Evolutionary conservation across 2,888 invertebrate species (phyloP).

Genomic region (Arenicola marina): DNA sequence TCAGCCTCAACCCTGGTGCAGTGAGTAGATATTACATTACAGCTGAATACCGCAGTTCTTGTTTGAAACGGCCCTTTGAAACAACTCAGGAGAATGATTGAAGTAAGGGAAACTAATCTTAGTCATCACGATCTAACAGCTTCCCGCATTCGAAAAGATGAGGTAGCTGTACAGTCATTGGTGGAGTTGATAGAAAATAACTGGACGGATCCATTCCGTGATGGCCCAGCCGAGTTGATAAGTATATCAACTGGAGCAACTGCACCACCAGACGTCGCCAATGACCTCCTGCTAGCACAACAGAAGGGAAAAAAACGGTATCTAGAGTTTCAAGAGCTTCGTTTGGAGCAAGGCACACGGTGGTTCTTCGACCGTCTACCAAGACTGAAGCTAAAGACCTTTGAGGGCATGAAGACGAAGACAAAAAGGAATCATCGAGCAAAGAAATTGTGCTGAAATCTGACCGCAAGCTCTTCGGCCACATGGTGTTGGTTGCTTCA

Average conservation of each 20-base stretch:
- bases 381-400: constrained; percentile 2
- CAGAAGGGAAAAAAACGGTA: neutral
- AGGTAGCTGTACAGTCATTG: no score
- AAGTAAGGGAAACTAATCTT: neutral
- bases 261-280: neutral
- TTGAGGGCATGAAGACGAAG: neutral
- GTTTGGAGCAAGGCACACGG: neutral
- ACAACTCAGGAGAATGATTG: neutral
- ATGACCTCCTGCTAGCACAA: neutral
- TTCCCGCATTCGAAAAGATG: neutral
- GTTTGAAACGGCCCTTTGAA: no score
- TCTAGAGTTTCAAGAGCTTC: neutral
- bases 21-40: constrained; percentile 3
- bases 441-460: neutral
- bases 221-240: neutral
- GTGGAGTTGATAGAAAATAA: neutral
- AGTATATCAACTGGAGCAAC: neutral
- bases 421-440: neutral
- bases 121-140: neutral
- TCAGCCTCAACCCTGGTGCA: constrained; percentile 12
- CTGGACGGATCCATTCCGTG: neutral
- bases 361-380: neutral
- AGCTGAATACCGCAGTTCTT: constrained; percentile 2
- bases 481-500: neutral
- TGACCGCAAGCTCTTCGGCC: neutral